phyloP scores from a whole-genome alignment of 2,888 invertebrate species.

The Sycophila texana region DNA sequence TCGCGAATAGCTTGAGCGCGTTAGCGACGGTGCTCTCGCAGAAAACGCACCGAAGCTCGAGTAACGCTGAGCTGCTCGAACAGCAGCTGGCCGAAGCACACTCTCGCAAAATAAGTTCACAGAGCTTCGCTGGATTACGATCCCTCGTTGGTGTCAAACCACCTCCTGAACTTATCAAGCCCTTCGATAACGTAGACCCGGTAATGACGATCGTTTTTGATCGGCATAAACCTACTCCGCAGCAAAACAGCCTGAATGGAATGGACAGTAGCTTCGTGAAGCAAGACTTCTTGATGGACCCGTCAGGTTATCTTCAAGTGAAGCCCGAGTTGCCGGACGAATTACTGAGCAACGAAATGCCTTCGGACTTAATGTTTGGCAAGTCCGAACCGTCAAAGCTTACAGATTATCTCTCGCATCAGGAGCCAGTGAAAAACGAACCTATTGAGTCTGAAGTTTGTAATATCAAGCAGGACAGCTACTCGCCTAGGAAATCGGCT shows the following conservation, averaged over 20 bases:
- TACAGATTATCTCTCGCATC: conserved; percentile 22
- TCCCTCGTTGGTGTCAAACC: conserved; percentile 63
- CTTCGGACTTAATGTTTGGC: conserved; percentile 33
- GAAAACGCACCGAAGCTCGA: conserved; percentile 64
- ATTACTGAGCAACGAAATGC: conserved; percentile 41
- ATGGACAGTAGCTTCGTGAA: conserved; percentile 58
- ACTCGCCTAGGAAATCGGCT: conserved; percentile 70
- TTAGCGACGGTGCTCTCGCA: conserved; percentile 56
- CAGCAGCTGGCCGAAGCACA: conserved; percentile 34
- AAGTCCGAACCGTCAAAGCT: conserved; percentile 30
- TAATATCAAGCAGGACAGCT: conserved; percentile 37
- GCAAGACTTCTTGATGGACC: conserved; percentile 57
- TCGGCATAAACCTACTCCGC: conserved; percentile 53
- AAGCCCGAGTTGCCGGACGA: conserved; percentile 48
- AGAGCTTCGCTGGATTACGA: conserved; percentile 59
- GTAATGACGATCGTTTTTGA: conserved; percentile 63
- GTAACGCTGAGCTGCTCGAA: conserved; percentile 56
- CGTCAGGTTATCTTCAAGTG: conserved; percentile 36
- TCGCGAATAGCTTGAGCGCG: conserved; percentile 37
- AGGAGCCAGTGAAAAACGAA: conserved; percentile 33
- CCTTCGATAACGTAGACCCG: conserved; percentile 69
- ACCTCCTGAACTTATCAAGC: conserved; percentile 65
- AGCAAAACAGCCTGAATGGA: conserved; percentile 63
- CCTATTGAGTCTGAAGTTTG: background rate
- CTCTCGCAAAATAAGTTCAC: conserved; percentile 4